phyloP scores from a whole-genome alignment of 2,113 vertebrate species.

The Antechinus stuartii region DNA sequence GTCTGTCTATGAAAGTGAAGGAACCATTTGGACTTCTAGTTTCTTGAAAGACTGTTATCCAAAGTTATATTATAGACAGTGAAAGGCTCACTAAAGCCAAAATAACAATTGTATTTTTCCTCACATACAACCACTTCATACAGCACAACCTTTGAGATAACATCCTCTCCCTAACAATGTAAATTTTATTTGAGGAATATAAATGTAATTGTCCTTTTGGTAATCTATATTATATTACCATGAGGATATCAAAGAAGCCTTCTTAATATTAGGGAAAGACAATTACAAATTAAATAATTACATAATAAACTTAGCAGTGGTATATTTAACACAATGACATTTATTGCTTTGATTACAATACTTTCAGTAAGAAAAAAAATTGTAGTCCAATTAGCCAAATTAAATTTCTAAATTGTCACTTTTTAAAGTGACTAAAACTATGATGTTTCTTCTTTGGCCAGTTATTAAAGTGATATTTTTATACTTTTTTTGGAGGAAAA shows the following conservation, averaged over 20 bases:
- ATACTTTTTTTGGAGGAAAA: neutral
- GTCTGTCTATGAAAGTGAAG: neutral
- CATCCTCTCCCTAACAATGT: neutral
- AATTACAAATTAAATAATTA: constrained; percentile 18
- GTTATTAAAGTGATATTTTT: neutral
- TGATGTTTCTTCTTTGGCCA: neutral
- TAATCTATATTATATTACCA: constrained; percentile 29
- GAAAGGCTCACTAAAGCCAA: neutral
- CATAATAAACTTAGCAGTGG: neutral
- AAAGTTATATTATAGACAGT: neutral
- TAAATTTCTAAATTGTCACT: constrained; percentile 23
- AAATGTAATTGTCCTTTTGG: neutral
- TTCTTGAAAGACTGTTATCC: neutral
- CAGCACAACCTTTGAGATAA: neutral
- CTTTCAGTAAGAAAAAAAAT: neutral
- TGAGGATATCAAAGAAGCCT: neutral
- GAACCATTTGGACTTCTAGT: neutral
- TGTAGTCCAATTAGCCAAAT: neutral
- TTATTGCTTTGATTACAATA: constrained; percentile 40
- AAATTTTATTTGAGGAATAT: neutral
- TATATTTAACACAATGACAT: neutral
- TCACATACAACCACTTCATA: neutral
- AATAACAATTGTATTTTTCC: neutral
- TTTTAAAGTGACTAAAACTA: neutral
- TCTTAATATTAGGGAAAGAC: constrained; percentile 30